Evolutionary conservation across 1,140 invertebrate species (phyloP).

Genomic region (Nasonia vitripennis): DNA sequence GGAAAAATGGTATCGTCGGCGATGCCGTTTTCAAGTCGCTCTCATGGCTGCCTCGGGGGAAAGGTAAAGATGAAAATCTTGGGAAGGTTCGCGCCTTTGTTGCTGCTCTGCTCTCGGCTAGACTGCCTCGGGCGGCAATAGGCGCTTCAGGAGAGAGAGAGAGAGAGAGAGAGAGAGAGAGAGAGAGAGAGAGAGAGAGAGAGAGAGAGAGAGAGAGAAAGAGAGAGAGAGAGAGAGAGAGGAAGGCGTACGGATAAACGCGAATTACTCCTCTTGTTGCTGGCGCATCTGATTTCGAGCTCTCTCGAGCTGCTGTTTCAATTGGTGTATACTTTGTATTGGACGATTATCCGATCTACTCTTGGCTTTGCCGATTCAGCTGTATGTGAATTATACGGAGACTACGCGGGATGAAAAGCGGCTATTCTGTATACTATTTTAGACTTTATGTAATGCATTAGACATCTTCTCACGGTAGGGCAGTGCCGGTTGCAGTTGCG

Average conservation of each 20-base stretch:
- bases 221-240: neutral
- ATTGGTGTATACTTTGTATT: neutral
- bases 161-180: neutral
- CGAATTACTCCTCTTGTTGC: neutral
- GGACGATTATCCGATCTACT: neutral
- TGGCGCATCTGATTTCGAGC: neutral
- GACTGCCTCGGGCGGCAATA: neutral
- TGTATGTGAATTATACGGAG: too few species aligned
- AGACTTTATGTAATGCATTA: neutral
- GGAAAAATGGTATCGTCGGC: conserved; percentile 17
- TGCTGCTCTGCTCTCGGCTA: neutral
- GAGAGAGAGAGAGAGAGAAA: too few species aligned
- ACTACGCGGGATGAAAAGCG: too few species aligned
- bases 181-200: too few species aligned
- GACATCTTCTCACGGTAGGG: neutral
- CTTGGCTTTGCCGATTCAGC: too few species aligned
- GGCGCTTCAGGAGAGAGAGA: neutral
- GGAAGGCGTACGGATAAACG: neutral
- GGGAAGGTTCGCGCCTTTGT: neutral
- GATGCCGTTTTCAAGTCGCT: conserved; percentile 28
- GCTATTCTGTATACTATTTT: too few species aligned
- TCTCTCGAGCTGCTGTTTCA: neutral
- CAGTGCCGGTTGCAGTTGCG: neutral
- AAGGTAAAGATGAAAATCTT: conserved; percentile 28
- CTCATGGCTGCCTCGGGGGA: neutral